phyloP scores from a whole-genome alignment of 1,140 invertebrate genomes.

The Dreissena polymorpha region DNA sequence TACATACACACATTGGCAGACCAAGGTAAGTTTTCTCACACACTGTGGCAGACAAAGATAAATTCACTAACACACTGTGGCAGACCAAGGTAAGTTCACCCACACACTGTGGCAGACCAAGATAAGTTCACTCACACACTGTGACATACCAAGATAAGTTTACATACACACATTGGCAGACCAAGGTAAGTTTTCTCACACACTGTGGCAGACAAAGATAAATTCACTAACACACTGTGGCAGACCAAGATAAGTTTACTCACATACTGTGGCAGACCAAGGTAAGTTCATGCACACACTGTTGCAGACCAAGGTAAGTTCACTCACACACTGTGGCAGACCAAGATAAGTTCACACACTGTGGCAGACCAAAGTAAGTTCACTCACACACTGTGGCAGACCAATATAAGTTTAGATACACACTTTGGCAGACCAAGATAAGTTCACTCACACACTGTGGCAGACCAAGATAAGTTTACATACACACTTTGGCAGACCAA shows the following conservation, averaged over 20 bases:
- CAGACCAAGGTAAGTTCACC: conserved; percentile 84
- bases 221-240: neutral
- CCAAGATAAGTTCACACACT: conserved; percentile 79
- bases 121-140: no score
- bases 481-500: no score
- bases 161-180: neutral
- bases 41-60: no score
- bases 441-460: no score
- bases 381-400: conserved; percentile 94
- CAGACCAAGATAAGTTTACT: no score
- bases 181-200: no score
- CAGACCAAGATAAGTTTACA: conserved; percentile 84
- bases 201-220: conserved; percentile 89
- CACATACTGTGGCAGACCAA: conserved; percentile 92
- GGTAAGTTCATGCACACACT: conserved; percentile 57
- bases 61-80: no score
- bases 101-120: neutral
- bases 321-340: conserved; percentile 94
- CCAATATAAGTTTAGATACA: conserved; percentile 79
- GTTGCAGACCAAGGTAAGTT: no score
- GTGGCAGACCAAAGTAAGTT: no score
- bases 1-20: no score
- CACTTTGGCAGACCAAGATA: no score
- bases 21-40: conserved; percentile 79
- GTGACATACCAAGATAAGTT: conserved; percentile 87